phyloP scores from a whole-genome alignment of 2,113 vertebrate species.

The Ictidomys tridecemlineatus region DNA sequence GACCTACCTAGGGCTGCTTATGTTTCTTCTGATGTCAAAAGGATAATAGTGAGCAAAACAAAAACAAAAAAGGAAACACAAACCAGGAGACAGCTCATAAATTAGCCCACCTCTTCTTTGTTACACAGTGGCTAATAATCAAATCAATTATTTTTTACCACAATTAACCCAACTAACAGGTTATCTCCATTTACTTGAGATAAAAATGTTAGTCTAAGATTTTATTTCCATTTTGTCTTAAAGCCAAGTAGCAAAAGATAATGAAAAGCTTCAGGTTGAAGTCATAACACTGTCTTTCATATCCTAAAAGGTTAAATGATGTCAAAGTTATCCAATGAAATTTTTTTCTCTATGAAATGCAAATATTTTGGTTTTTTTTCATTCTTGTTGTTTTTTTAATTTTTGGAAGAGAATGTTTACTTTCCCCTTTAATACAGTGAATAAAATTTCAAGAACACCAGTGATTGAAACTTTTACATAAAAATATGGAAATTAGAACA shows the following conservation, averaged over 20 bases:
- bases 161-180: neutral
- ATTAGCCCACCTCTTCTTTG: neutral
- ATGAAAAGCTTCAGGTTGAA: constrained; percentile 7
- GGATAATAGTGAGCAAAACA: neutral
- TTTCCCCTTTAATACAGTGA: neutral
- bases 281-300: neutral
- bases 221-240: neutral
- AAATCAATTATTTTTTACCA: neutral
- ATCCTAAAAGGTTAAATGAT: neutral
- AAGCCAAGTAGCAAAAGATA: neutral
- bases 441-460: neutral
- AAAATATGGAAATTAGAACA: neutral
- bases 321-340: neutral
- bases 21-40: neutral
- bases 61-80: neutral
- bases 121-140: neutral
- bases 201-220: neutral
- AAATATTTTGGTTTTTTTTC: neutral
- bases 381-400: neutral
- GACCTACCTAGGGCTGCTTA: no score
- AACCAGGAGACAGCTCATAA: neutral
- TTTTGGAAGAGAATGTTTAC: neutral
- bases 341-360: neutral
- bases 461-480: neutral
- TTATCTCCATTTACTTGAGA: neutral